These are phyloP conservation scores for Pseudorhombus dupliciocellatus DNA, from an alignment of 2,113 vertebrate species.

Conservation along the genomic window DNA sequence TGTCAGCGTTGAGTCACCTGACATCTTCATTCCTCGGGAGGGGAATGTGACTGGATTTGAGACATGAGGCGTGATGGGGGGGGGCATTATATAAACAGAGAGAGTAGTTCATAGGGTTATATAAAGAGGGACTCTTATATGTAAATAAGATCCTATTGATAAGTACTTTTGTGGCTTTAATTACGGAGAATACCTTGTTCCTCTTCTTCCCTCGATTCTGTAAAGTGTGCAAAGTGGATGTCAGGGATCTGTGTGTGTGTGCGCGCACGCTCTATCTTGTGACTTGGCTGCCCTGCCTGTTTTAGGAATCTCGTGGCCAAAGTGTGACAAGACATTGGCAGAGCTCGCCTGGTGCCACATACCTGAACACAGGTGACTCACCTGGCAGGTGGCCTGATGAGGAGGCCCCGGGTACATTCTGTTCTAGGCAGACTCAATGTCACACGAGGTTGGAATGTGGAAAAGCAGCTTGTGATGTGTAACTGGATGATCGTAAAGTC, in stretches of 20 bases:
- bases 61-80: neutral
- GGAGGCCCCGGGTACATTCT: conserved; percentile 5
- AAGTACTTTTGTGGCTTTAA: neutral
- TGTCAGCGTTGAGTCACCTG: conserved; percentile 14
- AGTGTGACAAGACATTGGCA: neutral
- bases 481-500: neutral
- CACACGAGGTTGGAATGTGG: conserved; percentile 29
- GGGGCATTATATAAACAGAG: neutral
- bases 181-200: neutral
- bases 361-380: conserved; percentile 31
- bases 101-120: neutral
- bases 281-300: conserved; percentile 8
- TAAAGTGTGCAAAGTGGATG: neutral
- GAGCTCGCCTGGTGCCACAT: conserved; percentile 3
- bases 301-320: neutral
- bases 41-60: neutral
- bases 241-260: neutral
- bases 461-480: neutral
- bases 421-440: conserved; percentile 3
- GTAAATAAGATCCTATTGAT: neutral
- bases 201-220: neutral
- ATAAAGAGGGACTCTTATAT: neutral
- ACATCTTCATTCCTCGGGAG: neutral
- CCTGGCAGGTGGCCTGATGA: neutral
- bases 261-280: neutral